Base-by-base conservation (phyloP, 1,140 invertebrate genomes). In the Nixonia krombeini region DNA sequence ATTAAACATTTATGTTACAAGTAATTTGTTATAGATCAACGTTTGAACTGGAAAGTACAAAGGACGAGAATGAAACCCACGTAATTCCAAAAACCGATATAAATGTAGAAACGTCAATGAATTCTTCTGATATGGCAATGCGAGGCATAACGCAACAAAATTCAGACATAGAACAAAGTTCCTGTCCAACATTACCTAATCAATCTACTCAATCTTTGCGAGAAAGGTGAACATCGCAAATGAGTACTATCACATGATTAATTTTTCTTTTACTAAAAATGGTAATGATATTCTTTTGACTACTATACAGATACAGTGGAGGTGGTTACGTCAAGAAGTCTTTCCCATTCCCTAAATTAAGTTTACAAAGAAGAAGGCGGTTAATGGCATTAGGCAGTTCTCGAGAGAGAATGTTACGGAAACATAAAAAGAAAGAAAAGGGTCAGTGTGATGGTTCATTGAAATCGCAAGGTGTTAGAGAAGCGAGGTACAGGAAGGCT, bases 251-350 rank as follows among this genome's bases (percentile, higher is more conserved):
- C n/a, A n/a, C n/a, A n/a, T n/a, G n/a, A n/a, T n/a, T n/a, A n/a
- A n/a, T n/a, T n/a, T n/a, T 16, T 40, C 10, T 12, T 1, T 28
- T 23, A n/a, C 9, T 41, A 12, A 28, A 16, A 26, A 10, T 17
- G 46, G 6, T 15, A 16, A 12, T 23, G 18, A 9, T 16, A 6
- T 23, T 16, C 13, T 26, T 1, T 12, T 26, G 5, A 53, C 8
- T 4, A 38, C 8, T 4, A 38, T 46, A n/a, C 25, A 85, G 83
- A 62, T 88, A 87, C 55, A 84, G 82, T 23, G 87, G 86, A 33
- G 86, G 86, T 62, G 88, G 88, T 46, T 88, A 87, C 73, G 88
- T 87, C 4, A 89, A 89, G 69, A 89, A 89, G 77, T 87, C 86
- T 57, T 86, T 88, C 41, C 87, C 88, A 31, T 89, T 88, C 67